Evolutionary conservation across 2,113 vertebrate genomes (phyloP), one percentile per base, ranked within the genome.

Genomic region (Urocitellus parryii): DNA sequence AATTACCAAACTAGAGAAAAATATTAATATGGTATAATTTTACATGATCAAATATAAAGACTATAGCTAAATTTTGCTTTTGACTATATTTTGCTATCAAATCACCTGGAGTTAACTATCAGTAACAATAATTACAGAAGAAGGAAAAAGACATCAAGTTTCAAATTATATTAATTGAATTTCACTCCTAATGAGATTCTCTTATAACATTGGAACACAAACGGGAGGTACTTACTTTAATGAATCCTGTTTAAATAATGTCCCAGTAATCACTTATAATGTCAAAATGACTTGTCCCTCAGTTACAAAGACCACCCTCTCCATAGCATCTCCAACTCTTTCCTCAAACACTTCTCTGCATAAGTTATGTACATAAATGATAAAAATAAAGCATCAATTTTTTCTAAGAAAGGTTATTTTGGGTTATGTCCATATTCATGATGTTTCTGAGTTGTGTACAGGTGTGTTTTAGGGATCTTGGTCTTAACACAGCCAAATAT

Each of bases 1-100:
- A 87, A 88, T 67, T 91, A 80, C 20, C 7, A 93, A n/a, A 39
- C 73, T 80, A 80, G 48, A 79, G 2, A 96, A 91, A 91, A 74
- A 2, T 4, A 91, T 14, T 86, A 83, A 74, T 22, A 37, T 90
- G 45, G 25, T 83, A 79, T 61, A 78, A 80, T 70, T 93, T 88
- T 16, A 81, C 5, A 18, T 48, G 27, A 89, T 18, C 24, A 67
- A 93, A 72, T 76, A 4, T 45, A 73, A 91, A 91, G 34, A 4
- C 42, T 58, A 4, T 88, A 22, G 34, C 78, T 88, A 51, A 93
- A 48, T 88, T 93, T 72, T 84, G 29, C 37, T 83, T 85, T 79
- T 79, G 37, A 45, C 18, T 88, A 45, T 29, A 77, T 93, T 83
- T 72, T 88, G 7, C 32, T 39, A 3, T 56, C 32, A 81, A 81